Percentiles rank a stretch among this genome's conserved stretches.
phyloP scores from a whole-genome alignment of 2,888 invertebrate genomes.

The Nineta flava region DNA sequence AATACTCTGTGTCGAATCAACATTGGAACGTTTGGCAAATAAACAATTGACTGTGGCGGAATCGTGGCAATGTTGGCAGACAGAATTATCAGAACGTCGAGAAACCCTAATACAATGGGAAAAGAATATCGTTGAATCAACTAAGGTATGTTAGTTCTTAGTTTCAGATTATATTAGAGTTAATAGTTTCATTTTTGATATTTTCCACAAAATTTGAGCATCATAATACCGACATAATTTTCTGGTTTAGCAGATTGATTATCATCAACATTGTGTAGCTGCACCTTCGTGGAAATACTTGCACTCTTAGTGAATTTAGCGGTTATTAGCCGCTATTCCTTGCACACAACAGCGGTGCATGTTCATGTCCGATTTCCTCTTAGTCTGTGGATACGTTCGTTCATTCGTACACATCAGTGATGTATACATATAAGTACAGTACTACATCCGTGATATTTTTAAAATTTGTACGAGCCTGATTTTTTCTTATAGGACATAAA shows the following conservation, averaged over 20 bases:
- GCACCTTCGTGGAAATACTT: no score
- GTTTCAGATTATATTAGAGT: not conserved
- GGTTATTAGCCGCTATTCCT: no score
- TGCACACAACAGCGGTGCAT: no score
- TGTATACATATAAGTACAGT: no score
- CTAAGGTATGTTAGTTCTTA: conserved; percentile 34
- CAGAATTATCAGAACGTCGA: conserved; percentile 40
- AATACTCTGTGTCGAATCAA: conserved; percentile 46
- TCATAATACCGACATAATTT: not conserved
- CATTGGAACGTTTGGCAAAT: conserved; percentile 48
- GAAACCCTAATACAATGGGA: conserved; percentile 33
- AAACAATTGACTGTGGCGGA: conserved; percentile 47
- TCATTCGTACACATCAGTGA: no score
- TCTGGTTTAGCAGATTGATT: not conserved
- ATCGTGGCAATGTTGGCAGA: conserved; percentile 56
- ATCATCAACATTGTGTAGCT: no score
- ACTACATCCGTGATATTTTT: no score
- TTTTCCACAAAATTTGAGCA: not conserved
- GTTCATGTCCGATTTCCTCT: no score
- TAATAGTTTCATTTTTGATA: not conserved
- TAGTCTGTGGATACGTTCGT: no score
- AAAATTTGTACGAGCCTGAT: no score
- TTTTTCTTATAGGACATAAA: no score
- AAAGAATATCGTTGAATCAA: conserved; percentile 44
- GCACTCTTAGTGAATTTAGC: no score